Percentiles rank a stretch among this genome's conserved stretches.
These are phyloP conservation scores for Sebastes hubbsi DNA, from an alignment of 2,797 vertebrate genomes.

Conservation along the genomic window DNA sequence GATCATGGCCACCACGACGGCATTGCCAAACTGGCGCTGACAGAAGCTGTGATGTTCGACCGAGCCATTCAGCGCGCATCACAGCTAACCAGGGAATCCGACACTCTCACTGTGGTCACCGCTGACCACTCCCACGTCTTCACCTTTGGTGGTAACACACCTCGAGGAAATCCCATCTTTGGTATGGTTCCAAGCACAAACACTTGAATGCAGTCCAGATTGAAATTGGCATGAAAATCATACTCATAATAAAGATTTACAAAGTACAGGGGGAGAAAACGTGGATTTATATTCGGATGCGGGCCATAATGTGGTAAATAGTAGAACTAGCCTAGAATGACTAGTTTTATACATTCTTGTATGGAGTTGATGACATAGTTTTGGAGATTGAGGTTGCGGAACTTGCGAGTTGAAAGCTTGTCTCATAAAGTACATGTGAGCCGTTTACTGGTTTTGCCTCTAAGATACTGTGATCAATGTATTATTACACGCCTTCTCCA, in stretches of 20 bases:
- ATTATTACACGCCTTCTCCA: neutral
- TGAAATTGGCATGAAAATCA: neutral
- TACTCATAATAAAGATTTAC: neutral
- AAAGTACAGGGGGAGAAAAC: neutral
- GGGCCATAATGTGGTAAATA: neutral
- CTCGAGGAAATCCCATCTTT: slow-evolving; percentile 86
- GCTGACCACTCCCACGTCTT: slow-evolving; percentile 89
- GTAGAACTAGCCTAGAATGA: neutral
- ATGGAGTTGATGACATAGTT: neutral
- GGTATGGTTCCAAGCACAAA: slow-evolving; percentile 73
- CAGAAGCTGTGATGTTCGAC: slow-evolving; percentile 86
- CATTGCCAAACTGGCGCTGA: slow-evolving; percentile 83
- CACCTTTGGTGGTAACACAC: slow-evolving; percentile 86
- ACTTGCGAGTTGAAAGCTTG: neutral
- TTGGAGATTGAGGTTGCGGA: neutral
- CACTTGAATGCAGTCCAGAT: neutral
- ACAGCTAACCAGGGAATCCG: slow-evolving; percentile 77
- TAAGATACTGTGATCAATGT: neutral
- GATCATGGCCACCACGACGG: slow-evolving; percentile 88
- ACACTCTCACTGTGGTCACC: slow-evolving; percentile 87
- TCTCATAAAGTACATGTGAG: neutral
- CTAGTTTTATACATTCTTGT: neutral
- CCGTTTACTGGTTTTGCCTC: neutral
- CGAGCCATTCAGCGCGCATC: slow-evolving; percentile 79
- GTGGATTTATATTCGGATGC: neutral